Conservation (phyloP, 2,113 vertebrate species). For the Calidris pygmaea region DNA sequence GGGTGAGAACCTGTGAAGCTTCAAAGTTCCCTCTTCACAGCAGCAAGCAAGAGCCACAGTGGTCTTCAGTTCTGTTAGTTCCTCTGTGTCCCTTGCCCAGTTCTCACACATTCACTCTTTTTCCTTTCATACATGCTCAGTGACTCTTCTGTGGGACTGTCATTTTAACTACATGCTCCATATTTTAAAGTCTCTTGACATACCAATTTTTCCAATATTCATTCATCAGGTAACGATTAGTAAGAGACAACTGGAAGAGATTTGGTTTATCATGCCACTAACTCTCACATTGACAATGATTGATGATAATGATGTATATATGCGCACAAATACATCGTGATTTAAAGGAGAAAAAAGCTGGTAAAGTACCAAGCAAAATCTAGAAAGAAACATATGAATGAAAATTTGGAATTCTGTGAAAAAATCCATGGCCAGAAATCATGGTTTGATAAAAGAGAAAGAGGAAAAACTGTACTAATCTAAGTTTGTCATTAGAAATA, state of each 20-base stretch:
- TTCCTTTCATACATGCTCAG: neutral
- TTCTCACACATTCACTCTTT: neutral
- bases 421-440: neutral
- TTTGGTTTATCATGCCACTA: neutral
- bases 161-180: neutral
- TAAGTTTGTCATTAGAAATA: neutral
- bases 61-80: neutral
- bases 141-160: neutral
- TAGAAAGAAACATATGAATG: neutral
- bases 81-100: neutral
- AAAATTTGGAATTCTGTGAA: neutral
- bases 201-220: conserved; percentile 34
- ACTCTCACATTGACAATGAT: conserved; percentile 7
- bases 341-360: neutral
- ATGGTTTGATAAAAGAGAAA: neutral
- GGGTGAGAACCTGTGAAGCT: neutral
- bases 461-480: neutral
- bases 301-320: conserved; percentile 14
- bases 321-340: rapidly evolving
- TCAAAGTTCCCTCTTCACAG: neutral
- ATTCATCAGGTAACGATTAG: neutral
- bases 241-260: neutral
- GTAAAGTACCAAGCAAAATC: neutral
- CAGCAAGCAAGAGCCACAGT: neutral
- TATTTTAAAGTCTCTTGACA: neutral